Evolutionary conservation across 2,113 vertebrate species (phyloP).

Genomic region (Progne subis): DNA sequence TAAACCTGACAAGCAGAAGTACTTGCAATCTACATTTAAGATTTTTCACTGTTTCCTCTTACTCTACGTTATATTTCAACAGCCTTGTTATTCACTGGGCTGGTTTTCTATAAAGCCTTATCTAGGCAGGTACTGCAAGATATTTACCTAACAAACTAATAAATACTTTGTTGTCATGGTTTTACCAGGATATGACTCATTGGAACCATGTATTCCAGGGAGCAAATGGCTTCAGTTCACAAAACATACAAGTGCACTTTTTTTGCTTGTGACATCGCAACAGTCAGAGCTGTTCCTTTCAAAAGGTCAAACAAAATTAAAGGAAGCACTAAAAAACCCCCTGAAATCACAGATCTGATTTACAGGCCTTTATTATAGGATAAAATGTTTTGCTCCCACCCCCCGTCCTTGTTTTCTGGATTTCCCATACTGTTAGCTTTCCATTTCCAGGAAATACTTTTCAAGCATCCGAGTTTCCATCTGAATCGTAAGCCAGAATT

Average conservation of each 20-base stretch:
- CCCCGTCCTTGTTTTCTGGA: not conserved
- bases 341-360: not conserved
- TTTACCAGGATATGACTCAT: constrained; percentile 63
- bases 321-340: not conserved
- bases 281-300: not conserved
- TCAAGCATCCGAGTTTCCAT: not conserved
- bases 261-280: not conserved
- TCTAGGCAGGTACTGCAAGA: constrained; percentile 16
- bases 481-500: not conserved
- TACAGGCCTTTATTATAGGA: not conserved
- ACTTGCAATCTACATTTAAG: not conserved
- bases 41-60: not conserved
- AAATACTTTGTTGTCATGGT: constrained; percentile 40
- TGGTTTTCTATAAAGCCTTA: not conserved
- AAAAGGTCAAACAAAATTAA: constrained; percentile 49
- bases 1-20: not conserved
- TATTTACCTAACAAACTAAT: constrained; percentile 54
- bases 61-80: not conserved
- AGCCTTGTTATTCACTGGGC: not conserved
- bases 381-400: not conserved
- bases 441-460: not conserved
- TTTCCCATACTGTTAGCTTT: not conserved
- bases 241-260: not conserved
- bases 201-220: not conserved
- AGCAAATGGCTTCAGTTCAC: constrained; percentile 7